These are phyloP conservation scores for Pasiphila rectangulata DNA, from an alignment of 2,888 invertebrate genomes.

Conservation along the genomic window DNA sequence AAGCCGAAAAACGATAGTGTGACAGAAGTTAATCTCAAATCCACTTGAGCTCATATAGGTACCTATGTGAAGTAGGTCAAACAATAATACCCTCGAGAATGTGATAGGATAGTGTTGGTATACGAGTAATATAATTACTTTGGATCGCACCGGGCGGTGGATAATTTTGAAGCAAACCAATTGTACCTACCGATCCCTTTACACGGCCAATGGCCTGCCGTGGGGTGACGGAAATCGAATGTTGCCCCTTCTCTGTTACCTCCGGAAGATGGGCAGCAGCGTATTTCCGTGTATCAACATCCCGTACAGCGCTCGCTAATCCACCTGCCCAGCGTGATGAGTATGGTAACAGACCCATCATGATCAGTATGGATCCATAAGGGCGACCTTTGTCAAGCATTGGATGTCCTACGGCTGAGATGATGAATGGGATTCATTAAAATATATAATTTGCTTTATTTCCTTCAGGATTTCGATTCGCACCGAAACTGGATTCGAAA, in stretches of 20 bases:
- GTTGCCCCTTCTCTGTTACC: too few relatives aligned
- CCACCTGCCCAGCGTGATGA: too few relatives aligned
- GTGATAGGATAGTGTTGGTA: neutral
- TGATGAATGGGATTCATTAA: constrained; percentile 23
- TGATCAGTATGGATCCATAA: too few relatives aligned
- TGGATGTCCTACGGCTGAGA: too few relatives aligned
- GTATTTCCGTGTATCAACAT: too few relatives aligned
- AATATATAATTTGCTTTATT: constrained; percentile 31
- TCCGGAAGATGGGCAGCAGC: too few relatives aligned
- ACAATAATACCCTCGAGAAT: constrained; percentile 42
- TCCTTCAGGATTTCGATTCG: constrained; percentile 18
- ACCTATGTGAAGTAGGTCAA: constrained; percentile 52
- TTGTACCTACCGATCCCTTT: constrained; percentile 34
- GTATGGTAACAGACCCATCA: too few relatives aligned
- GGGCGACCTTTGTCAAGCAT: too few relatives aligned
- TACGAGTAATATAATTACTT: constrained; percentile 11
- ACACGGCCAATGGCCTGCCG: constrained; percentile 28
- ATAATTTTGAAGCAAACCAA: constrained; percentile 43
- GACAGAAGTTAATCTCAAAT: constrained; percentile 37
- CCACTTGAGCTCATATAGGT: constrained; percentile 31
- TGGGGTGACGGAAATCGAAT: too few relatives aligned
- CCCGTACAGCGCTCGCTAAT: too few relatives aligned
- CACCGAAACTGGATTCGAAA: constrained; percentile 12
- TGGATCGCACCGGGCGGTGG: constrained; percentile 32
- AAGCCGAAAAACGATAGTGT: constrained; percentile 26